phyloP scores from a whole-genome alignment of 2,888 invertebrate species.

The Morpho achilles region DNA sequence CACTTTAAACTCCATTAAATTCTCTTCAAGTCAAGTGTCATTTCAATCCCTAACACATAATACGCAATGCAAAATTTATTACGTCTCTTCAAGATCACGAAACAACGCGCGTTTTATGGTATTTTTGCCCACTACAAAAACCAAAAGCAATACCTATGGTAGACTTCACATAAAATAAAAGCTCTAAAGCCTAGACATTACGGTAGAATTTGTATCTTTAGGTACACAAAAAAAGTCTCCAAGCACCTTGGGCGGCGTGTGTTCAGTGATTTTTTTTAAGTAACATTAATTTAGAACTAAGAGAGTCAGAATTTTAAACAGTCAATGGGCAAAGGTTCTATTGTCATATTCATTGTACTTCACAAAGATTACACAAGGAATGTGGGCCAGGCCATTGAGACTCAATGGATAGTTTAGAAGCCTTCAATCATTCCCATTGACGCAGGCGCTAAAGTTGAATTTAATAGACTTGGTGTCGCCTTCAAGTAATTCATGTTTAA shows the following conservation, averaged over 20 bases:
- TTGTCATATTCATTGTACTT: constrained; percentile 63
- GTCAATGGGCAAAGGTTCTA: constrained; percentile 57
- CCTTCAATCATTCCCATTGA: constrained; percentile 74
- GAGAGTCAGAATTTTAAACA: constrained; percentile 53
- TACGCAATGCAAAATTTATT: constrained; percentile 60
- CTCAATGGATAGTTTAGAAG: constrained; percentile 69
- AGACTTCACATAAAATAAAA: constrained; percentile 13
- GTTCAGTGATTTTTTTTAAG: constrained; percentile 59
- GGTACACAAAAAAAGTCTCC: background rate
- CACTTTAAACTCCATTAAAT: constrained; percentile 18
- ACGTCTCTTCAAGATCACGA: constrained; percentile 48
- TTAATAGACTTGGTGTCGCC: constrained; percentile 77
- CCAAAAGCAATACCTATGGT: constrained; percentile 59
- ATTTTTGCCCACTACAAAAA: constrained; percentile 49
- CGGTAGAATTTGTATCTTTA: constrained; percentile 4
- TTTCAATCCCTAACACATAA: constrained; percentile 18
- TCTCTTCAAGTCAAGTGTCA: constrained; percentile 21
- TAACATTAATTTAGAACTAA: constrained; percentile 70
- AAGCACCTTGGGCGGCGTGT: constrained; percentile 57
- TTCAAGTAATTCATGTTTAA: constrained; percentile 58
- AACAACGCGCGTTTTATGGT: constrained; percentile 51
- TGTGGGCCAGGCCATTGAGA: constrained; percentile 70
- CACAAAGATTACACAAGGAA: constrained; percentile 71
- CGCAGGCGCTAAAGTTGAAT: constrained; percentile 70
- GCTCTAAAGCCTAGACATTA: constrained; percentile 29